These are phyloP conservation scores for Poecilobothrus nobilitatus DNA, from an alignment of 2,888 invertebrate genomes.

Conservation along the genomic window DNA sequence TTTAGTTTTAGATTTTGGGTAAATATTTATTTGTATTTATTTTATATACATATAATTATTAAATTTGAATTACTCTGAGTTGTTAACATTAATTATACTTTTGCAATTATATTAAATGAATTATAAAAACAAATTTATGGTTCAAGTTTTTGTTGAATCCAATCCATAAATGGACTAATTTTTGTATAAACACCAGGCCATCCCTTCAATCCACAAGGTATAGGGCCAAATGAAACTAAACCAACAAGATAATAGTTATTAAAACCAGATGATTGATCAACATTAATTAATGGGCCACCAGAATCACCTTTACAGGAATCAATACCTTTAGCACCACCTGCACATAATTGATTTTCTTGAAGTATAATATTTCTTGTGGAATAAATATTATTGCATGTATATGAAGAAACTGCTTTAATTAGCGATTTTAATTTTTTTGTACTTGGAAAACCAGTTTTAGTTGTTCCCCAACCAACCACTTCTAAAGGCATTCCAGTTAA, in stretches of 20 bases:
- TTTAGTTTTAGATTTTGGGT: no score
- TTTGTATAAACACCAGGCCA: constrained; percentile 58
- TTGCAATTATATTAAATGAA: no score
- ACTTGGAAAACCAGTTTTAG: constrained; percentile 46
- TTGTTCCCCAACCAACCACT: constrained; percentile 59
- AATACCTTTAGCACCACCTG: constrained; percentile 48
- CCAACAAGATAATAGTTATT: constrained; percentile 48
- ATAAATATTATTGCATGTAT: constrained; percentile 49
- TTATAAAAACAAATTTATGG: constrained; percentile 16
- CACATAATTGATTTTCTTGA: constrained; percentile 49
- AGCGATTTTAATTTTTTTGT: constrained; percentile 48
- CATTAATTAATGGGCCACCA: constrained; percentile 54
- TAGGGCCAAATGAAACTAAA: constrained; percentile 57
- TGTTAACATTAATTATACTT: no score
- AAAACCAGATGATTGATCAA: constrained; percentile 29
- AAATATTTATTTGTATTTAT: no score
- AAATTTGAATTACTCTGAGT: no score
- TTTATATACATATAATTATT: no score
- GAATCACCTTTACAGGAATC: constrained; percentile 55
- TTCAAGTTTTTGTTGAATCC: constrained; percentile 45
- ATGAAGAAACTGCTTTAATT: constrained; percentile 44
- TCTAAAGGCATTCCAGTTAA: constrained; percentile 42
- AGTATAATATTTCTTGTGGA: constrained; percentile 41
- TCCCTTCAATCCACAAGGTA: constrained; percentile 50
- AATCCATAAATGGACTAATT: constrained; percentile 50